Evolutionary conservation across 1,140 invertebrate genomes (phyloP), one percentile per base, ranked within the genome.

Genomic region (Drosophila ananassae): DNA sequence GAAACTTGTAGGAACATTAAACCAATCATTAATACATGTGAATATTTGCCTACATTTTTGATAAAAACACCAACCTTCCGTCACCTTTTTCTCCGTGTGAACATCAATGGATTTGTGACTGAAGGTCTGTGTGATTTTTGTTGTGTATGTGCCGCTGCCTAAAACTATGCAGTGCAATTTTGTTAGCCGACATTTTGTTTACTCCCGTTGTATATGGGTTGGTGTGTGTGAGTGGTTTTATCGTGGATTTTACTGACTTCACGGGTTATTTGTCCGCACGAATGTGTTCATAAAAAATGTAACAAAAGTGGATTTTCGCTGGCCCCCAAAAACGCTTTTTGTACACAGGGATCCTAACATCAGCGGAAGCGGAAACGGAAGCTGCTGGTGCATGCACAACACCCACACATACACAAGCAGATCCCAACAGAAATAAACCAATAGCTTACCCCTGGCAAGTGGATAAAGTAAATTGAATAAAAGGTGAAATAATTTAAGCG

Each of bases 271-370:
- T 87, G 75, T 83, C 83, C 67, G 51, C 69, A 63, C 79, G 67
- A 77, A 87, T 89, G 83, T 87, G 71, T 72, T 76, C 79, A 87
- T 82, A 87, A 87, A 87, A 87, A 89, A 79, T 82, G 75, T 87
- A 82, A 87, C 83, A 76, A 87, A 87, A 87, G 75, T 82, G 60
- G 78, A 82, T 72, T 78, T 77, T 75, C 63, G 52, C 63, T 59
- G 62, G 56, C 56, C 60, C 55, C 67, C 50, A 55, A 52, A 77
- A 51, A 66, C 68, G 54, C 74, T 77, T 64, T 66, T 61, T 77
- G 58, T 63, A 34, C 59, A 47, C 58, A 37, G 51, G 41, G 21
- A 10, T 57, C 34, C 58, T 64, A 52, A 52, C 34, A 32, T 66
- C 53, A 56, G 25, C 58, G 58, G 71, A 75, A 72, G 34, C 55